Conservation (phyloP, 1,140 invertebrate genomes). For the Ceratina calcarata region DNA sequence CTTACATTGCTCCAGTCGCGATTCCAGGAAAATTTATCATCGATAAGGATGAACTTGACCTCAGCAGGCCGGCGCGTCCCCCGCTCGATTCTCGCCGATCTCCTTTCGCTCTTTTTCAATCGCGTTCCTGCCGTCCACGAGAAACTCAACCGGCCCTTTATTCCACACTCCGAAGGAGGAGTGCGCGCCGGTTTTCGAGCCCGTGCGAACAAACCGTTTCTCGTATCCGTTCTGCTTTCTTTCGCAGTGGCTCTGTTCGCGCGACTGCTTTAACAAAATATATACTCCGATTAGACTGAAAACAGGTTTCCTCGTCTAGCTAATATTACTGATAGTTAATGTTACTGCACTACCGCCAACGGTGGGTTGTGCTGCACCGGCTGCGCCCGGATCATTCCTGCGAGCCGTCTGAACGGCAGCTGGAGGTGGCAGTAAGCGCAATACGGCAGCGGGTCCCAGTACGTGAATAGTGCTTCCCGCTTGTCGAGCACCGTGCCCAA, state of each 20-base stretch:
- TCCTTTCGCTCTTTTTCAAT: too few relatives aligned
- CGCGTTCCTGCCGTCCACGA: too few relatives aligned
- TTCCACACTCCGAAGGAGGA: too few relatives aligned
- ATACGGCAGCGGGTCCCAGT: conserved; percentile 91
- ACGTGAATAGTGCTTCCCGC: conserved; percentile 88
- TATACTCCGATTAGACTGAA: conserved; percentile 6
- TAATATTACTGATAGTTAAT: not conserved
- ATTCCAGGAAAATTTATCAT: conserved; percentile 24
- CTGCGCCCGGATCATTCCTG: conserved; percentile 78
- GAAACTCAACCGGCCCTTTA: too few relatives aligned
- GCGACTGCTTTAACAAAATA: conserved; percentile 17
- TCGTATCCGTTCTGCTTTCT: too few relatives aligned
- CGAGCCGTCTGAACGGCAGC: conserved; percentile 84
- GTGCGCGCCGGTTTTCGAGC: too few relatives aligned
- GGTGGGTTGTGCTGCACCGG: conserved; percentile 77
- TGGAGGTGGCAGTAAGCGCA: conserved; percentile 91
- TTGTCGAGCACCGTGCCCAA: conserved; percentile 84
- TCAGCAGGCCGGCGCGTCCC: not conserved
- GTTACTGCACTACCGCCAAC: conserved; percentile 71
- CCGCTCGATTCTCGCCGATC: not conserved
- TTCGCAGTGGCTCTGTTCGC: not conserved
- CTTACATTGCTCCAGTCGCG: not conserved
- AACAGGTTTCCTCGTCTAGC: not conserved
- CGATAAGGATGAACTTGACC: conserved; percentile 57
- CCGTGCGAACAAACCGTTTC: too few relatives aligned